Conservation (phyloP, 1,140 invertebrate genomes). For the Nymphalis io region DNA sequence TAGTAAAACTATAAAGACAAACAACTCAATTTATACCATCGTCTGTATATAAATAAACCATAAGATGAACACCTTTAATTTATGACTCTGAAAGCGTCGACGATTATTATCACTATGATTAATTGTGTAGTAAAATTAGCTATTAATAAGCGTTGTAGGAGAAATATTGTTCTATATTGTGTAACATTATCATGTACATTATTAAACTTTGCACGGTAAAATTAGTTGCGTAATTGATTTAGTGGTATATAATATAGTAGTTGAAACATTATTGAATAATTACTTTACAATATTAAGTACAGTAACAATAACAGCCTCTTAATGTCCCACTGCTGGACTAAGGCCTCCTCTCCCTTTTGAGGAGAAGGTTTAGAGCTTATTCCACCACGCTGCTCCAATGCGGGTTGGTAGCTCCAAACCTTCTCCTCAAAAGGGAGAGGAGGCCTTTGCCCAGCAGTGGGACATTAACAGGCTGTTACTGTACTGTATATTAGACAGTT, state of each 20-base stretch:
- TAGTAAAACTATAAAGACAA: background rate
- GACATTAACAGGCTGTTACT: too few species aligned
- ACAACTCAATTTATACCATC: slow-evolving; percentile 10
- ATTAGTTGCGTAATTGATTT: background rate
- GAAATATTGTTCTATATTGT: background rate
- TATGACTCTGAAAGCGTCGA: slow-evolving; percentile 16
- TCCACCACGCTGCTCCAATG: too few species aligned
- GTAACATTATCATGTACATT: background rate
- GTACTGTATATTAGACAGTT: too few species aligned
- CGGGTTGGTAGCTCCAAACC: too few species aligned
- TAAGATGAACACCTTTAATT: slow-evolving; percentile 22
- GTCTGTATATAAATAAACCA: background rate
- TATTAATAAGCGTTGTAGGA: slow-evolving; percentile 25
- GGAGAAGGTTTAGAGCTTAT: too few species aligned
- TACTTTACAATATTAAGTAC: too few species aligned
- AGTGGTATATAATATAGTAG: background rate
- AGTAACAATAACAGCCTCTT: too few species aligned
- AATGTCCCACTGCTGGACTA: too few species aligned
- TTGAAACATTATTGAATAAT: background rate
- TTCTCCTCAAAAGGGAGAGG: too few species aligned
- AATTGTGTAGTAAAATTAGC: slow-evolving; percentile 32
- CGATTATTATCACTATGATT: slow-evolving; percentile 30
- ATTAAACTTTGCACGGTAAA: slow-evolving; percentile 12
- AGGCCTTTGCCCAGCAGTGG: too few species aligned
- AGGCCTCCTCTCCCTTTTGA: too few species aligned